A percentile compares a stretch with the other conserved stretches of the same genome.
These are phyloP conservation scores for Pteria penguin DNA, from an alignment of 2,888 invertebrate species.

Conservation along the genomic window DNA sequence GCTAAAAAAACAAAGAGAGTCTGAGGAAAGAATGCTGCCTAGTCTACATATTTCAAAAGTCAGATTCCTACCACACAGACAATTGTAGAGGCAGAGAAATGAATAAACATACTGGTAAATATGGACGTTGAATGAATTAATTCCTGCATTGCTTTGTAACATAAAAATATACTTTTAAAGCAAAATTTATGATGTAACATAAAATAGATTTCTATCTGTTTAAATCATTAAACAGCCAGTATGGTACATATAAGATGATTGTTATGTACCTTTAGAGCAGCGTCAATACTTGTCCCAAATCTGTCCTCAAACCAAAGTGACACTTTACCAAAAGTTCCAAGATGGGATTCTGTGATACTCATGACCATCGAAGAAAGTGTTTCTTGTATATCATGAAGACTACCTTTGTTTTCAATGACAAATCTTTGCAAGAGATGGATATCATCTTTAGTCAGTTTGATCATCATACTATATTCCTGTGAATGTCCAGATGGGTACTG, in stretches of 20 bases:
- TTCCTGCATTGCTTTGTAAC: no score
- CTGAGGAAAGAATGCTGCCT: no score
- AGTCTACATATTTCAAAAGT: no score
- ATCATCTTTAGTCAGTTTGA: conserved; percentile 49
- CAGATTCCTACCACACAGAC: no score
- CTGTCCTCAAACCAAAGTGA: conserved; percentile 53
- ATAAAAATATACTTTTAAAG: no score
- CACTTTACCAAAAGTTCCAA: conserved; percentile 40
- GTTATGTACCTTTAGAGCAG: conserved; percentile 60
- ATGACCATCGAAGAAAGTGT: conserved; percentile 52
- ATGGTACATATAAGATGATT: not conserved
- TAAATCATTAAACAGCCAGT: not conserved
- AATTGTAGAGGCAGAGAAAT: no score
- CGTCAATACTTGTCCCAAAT: conserved; percentile 53
- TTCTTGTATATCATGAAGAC: conserved; percentile 55
- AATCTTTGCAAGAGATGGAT: conserved; percentile 49
- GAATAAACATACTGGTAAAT: no score
- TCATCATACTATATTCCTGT: conserved; percentile 52
- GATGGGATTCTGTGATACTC: conserved; percentile 37
- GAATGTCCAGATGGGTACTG: conserved; percentile 35
- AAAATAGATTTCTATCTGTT: no score
- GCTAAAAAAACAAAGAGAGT: no score
- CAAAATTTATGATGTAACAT: no score
- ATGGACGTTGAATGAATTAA: no score
- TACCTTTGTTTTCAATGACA: conserved; percentile 31